phyloP scores from a whole-genome alignment of 2,113 vertebrate genomes.

The Peucedramus taeniatus region DNA sequence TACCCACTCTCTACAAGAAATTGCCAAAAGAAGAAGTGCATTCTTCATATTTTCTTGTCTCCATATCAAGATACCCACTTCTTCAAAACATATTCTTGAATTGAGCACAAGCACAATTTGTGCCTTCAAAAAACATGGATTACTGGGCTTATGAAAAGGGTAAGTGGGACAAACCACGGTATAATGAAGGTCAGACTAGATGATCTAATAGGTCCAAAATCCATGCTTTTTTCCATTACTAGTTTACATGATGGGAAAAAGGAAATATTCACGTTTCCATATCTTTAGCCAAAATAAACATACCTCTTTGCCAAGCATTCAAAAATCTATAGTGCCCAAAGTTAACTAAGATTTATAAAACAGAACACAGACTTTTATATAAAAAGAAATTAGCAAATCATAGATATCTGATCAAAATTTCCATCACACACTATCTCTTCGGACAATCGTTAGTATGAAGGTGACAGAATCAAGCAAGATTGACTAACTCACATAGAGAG shows the following conservation, averaged over 20 bases:
- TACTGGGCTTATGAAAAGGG: not conserved
- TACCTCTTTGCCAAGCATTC: slow-evolving; percentile 40
- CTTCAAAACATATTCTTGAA: not conserved
- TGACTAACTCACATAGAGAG: not conserved
- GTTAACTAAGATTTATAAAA: slow-evolving; percentile 1
- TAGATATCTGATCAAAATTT: not conserved
- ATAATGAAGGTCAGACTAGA: not conserved
- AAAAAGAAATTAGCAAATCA: not conserved
- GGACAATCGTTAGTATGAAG: not conserved
- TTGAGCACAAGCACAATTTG: not conserved
- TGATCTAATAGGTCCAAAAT: not conserved
- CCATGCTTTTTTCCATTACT: slow-evolving; percentile 51
- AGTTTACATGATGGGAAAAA: slow-evolving; percentile 64
- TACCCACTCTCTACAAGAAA: not conserved
- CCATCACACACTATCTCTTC: not conserved
- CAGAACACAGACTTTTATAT: not conserved
- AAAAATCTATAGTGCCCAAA: slow-evolving; percentile 43
- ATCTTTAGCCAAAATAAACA: slow-evolving; percentile 62
- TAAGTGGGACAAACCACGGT: not conserved
- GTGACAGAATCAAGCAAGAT: not conserved
- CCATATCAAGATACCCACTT: not conserved
- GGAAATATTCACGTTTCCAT: slow-evolving; percentile 42
- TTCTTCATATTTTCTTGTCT: not conserved
- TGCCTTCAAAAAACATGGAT: not conserved
- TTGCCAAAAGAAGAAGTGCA: not conserved